Base-by-base conservation (phyloP, 2,888 invertebrate genomes). In the Ormyrus labotus region DNA sequence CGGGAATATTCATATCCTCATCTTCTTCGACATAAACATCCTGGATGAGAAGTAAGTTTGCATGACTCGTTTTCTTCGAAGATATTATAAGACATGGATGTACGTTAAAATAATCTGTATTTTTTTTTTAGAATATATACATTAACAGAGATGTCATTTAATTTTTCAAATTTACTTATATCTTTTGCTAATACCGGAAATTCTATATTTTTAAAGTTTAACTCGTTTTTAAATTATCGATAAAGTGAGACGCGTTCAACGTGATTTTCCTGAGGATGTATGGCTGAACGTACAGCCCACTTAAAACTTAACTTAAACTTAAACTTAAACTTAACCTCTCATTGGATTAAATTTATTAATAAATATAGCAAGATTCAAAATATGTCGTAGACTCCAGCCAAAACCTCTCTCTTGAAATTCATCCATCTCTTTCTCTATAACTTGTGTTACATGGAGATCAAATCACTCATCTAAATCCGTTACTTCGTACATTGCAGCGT, bases 261-360 rank as follows among this genome's bases (percentile, higher is more conserved):
- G 64, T 78, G 45, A 1, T 34, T 0, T 51, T 70, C n/a, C n/a
- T 53, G 47, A 5, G 58, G 68, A 57, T 63, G 68, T 8, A 75
- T 58, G 13, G 69, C 70, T 0, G 80, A 68, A 34, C 69, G 57
- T 4, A 80, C 69, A 4, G 69, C 72, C 73, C 74, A 82, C 10
- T 77, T 75, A 55, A 82, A 82, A 53, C 80, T 76, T 47, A 34
- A 67, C 5, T 72, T 19, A 65, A 80, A 80, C 47, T 79, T 58
- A 65, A 79, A 72, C 57, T 75, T 4, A 11, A 82, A 72, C 53
- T 82, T 79, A 1, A 79, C 13, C 13, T 13, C 13, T 13, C 13
- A 13, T 13, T 13, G 13, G 13, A 13, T 13, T 13, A 13, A 13
- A 13, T 13, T 13, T 13, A 13, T 13, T 13, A 13, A 13, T 13